phyloP scores from a whole-genome alignment of 1,140 invertebrate species.

The Hyposmocoma kahamanoa region DNA sequence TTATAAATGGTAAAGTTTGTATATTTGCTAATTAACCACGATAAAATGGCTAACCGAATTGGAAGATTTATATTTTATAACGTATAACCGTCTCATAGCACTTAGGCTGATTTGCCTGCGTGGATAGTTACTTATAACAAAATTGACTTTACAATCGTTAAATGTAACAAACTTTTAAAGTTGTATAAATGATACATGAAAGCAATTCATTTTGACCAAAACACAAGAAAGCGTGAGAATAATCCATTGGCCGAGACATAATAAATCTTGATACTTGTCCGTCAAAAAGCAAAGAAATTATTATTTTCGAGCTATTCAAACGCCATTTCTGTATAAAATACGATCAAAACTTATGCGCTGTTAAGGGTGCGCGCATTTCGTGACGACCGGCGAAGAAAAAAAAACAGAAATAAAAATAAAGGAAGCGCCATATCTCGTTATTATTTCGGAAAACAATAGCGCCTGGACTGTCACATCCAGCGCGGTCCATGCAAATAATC shows the following conservation, averaged over 20 bases:
- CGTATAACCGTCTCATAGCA: no score
- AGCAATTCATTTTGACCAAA: no score
- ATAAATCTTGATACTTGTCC: slow-evolving; percentile 27
- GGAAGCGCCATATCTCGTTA: slow-evolving; percentile 66
- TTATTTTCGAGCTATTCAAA: slow-evolving; percentile 63
- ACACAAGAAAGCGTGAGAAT: slow-evolving; percentile 30
- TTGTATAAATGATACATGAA: no score
- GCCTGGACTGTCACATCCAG: slow-evolving; percentile 62
- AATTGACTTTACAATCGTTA: no score
- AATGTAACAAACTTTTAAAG: no score
- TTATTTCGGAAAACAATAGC: slow-evolving; percentile 71
- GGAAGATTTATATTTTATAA: no score
- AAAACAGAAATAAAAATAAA: slow-evolving; percentile 29
- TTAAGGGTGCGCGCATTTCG: slow-evolving; percentile 34
- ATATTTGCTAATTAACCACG: no score
- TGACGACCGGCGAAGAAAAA: slow-evolving; percentile 45
- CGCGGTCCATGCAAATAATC: slow-evolving; percentile 71
- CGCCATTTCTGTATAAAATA: slow-evolving; percentile 60
- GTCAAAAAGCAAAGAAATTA: slow-evolving; percentile 41
- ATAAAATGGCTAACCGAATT: no score
- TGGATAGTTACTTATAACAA: no score
- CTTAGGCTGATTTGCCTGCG: no score
- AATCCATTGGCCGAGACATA: slow-evolving; percentile 36
- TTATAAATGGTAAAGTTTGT: no score
- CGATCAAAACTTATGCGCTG: slow-evolving; percentile 18